Evolutionary conservation across 2,888 invertebrate species (phyloP), one percentile per base, ranked within the genome.

Genomic region (Leucophora obtusa): DNA sequence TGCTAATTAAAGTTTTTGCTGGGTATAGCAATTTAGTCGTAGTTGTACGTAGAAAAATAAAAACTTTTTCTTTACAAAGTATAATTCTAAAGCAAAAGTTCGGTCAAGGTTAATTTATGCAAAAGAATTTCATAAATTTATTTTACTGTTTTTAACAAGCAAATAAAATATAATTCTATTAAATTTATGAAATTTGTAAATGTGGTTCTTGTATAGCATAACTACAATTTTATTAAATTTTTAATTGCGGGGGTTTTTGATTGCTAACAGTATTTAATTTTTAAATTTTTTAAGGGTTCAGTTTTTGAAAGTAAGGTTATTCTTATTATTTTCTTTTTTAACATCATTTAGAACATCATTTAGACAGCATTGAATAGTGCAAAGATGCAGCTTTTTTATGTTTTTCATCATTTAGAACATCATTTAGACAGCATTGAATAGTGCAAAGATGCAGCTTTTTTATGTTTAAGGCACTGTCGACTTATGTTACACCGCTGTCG

Each of bases 41-140:
- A 38, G 38, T 3, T 28, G 7, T 6, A 28, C 28, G 4, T 11
- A 11, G 1, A 9, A 62, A 15, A 28, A 47, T 4, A n/a, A 47
- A 47, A 47, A 47, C 15, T 47, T 47, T n/a, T 47, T n/a, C n/a
- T n/a, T 47, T 47, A 47, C 43, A 14, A 47, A 47, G n/a, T 24
- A 62, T 24, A 62, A 24, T 15, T 24, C 47, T 24, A 8, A 51
- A 51, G 51, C 14, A 60, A 47, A 38, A 60, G 43, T 60, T n/a
- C 24, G 15, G 47, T 47, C 62, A 60, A 60, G 60, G 60, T 60
- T 60, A 60, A 38, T 60, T 60, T 60, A 60, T 17, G 58, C 18
- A 38, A 18, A 58, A 14, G 9, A 28, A 47, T n/a, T 47, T 47
- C n/a, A 47, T 47, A n/a, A 14, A 47, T 14, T 38, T 59, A 1